Percentiles rank a stretch among this genome's conserved stretches.
These are phyloP conservation scores for Taenioides sp. DNA, from an alignment of 2,797 vertebrate genomes.

Conservation along the genomic window DNA sequence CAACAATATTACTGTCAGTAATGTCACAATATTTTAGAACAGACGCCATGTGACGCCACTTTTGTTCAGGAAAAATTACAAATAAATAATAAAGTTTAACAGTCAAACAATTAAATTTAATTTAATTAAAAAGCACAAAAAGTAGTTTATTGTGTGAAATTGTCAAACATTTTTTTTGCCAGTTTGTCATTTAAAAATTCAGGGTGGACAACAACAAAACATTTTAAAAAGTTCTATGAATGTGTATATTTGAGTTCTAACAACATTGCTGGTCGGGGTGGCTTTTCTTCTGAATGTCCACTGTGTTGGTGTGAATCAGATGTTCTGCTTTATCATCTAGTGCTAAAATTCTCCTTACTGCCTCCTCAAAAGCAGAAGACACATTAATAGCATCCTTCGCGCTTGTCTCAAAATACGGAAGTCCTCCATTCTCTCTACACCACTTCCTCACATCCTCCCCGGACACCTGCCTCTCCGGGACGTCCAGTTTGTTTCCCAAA, in stretches of 20 bases:
- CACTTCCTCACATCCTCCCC: constrained; percentile 87
- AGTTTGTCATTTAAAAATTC: not conserved
- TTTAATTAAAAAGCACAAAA: not conserved
- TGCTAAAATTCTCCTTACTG: constrained; percentile 84
- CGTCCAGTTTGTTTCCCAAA: constrained; percentile 94
- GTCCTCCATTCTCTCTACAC: constrained; percentile 91
- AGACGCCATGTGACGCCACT: too few species aligned
- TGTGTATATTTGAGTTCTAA: not conserved
- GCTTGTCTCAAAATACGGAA: constrained; percentile 95
- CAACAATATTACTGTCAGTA: too few species aligned
- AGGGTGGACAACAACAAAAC: not conserved
- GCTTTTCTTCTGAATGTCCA: constrained; percentile 86
- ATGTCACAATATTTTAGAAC: too few species aligned
- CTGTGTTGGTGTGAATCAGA: constrained; percentile 87
- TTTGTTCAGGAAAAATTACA: too few species aligned
- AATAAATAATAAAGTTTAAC: too few species aligned
- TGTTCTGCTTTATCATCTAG: constrained; percentile 78
- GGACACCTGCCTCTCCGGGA: constrained; percentile 88
- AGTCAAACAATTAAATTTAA: too few species aligned
- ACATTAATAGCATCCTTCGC: constrained; percentile 95
- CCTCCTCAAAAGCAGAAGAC: constrained; percentile 91
- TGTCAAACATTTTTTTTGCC: not conserved
- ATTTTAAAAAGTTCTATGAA: not conserved
- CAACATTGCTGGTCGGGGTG: constrained; percentile 58
- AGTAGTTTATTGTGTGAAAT: not conserved